A percentile compares a stretch with the other conserved stretches of the same genome.
Evolutionary conservation across 2,797 vertebrate genomes (phyloP).

Genomic region (Falco concolor): DNA sequence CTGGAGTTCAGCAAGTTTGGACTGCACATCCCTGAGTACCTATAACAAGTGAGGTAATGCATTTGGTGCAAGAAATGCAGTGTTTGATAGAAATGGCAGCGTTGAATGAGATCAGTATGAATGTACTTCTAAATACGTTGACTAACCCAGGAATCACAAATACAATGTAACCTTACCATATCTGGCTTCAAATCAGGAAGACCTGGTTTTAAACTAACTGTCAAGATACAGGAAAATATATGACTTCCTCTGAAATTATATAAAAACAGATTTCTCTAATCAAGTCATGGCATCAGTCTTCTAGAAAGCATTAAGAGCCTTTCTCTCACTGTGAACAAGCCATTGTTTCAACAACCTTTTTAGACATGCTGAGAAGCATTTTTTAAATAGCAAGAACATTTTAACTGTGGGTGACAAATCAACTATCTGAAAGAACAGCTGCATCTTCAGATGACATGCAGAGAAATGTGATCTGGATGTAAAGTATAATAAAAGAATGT

Average conservation of each 20-base stretch:
- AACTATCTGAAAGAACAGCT: constrained; percentile 72
- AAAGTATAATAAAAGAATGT: constrained; percentile 27
- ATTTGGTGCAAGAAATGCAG: neutral
- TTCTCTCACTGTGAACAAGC: constrained; percentile 13
- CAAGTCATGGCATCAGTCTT: constrained; percentile 3
- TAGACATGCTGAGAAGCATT: constrained; percentile 58
- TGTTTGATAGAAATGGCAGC: neutral
- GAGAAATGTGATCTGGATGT: constrained; percentile 49
- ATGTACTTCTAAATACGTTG: neutral
- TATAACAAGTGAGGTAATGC: neutral
- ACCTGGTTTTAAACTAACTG: neutral
- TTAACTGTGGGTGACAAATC: constrained; percentile 72
- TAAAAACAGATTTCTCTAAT: neutral
- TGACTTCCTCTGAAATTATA: neutral
- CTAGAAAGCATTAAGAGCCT: constrained; percentile 6
- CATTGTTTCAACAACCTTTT: constrained; percentile 60
- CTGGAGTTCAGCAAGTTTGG: neutral
- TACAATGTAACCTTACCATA: neutral
- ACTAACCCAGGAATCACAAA: neutral
- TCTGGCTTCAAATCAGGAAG: neutral
- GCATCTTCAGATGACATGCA: constrained; percentile 68
- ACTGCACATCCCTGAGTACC: neutral
- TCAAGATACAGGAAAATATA: neutral
- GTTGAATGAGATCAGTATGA: neutral
- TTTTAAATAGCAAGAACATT: constrained; percentile 72